Base-by-base conservation (phyloP, 2,797 vertebrate species). In the Echiichthys vipera region DNA sequence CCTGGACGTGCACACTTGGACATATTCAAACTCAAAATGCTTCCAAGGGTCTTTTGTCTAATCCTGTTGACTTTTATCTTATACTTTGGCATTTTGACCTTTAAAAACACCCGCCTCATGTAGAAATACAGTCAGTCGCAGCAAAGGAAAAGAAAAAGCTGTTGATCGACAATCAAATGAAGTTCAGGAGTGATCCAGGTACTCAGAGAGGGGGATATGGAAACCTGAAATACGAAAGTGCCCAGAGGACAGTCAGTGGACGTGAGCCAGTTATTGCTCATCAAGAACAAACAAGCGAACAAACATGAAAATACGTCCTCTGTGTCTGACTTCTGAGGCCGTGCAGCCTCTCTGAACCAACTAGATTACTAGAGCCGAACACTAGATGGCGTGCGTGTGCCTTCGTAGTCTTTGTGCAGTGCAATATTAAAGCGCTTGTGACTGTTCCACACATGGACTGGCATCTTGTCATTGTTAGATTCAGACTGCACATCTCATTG, bases 341-440 rank as follows among this genome's bases (percentile, higher is more conserved):
- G 24, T 45, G 25, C 2, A 46, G 10, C 56, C 18, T n/a, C 22
- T 39, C 54, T 37, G 43, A 62, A 50, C 8, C 47, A 68, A 15
- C 17, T 9, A 8, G 1, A 59, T 30, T 40, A 18, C 45, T 22
- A 3, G 7, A 40, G 2, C 8, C 30, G 0, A 69, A 53, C 91
- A 90, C 84, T 84, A 88, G 89, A 74, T 89, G 91, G 80, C 79
- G 25, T 5, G 37, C 37, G n/a, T 58, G 83, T 50, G 56, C 85
- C 32, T 34, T 0, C 46, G 29, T 7, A 18, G 9, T 58, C n/a
- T 25, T 17, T 37, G 11, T 13, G 3, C 36, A 11, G 8, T 18
- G 5, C n/a, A 39, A 37, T 32, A 20, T 45, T 3, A 40, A 56
- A 74, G 42, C 27, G 7, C 4, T 59, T 53, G 6, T 62, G 47